Evolutionary conservation across 2,797 vertebrate genomes (phyloP).

Genomic region (Melanotaenia trifasciata): DNA sequence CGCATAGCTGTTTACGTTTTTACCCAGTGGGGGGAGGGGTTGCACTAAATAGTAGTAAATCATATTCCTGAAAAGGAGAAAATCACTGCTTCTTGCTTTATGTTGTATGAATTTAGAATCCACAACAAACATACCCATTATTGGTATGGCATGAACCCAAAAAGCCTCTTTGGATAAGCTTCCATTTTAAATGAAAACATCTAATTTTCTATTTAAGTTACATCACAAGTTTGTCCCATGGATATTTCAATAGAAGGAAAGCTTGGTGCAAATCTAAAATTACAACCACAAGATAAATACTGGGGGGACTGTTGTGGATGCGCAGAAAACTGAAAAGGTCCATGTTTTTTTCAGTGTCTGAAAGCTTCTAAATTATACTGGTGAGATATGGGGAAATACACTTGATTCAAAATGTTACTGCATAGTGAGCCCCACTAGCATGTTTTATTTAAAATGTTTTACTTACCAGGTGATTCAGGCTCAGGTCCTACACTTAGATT

Average conservation of each 20-base stretch:
- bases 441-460: background rate
- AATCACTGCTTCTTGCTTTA: background rate
- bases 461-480: slow-evolving; percentile 74
- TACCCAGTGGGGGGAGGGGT: too few relatives aligned
- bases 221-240: too few relatives aligned
- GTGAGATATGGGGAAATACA: too few relatives aligned
- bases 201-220: too few relatives aligned
- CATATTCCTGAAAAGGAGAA: background rate
- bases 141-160: background rate
- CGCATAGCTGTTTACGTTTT: background rate
- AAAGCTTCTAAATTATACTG: too few relatives aligned
- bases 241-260: too few relatives aligned
- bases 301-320: too few relatives aligned
- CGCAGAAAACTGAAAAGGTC: too few relatives aligned
- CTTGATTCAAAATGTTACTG: background rate
- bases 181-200: too few relatives aligned
- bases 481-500: slow-evolving; percentile 74
- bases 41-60: background rate
- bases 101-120: background rate
- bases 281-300: too few relatives aligned
- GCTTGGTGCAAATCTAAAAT: too few relatives aligned
- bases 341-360: too few relatives aligned
- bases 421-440: background rate
- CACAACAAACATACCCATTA: background rate
- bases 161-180: background rate